These are phyloP conservation scores for Adelognathus sp. DNA, from an alignment of 2,888 invertebrate genomes.

Conservation along the genomic window DNA sequence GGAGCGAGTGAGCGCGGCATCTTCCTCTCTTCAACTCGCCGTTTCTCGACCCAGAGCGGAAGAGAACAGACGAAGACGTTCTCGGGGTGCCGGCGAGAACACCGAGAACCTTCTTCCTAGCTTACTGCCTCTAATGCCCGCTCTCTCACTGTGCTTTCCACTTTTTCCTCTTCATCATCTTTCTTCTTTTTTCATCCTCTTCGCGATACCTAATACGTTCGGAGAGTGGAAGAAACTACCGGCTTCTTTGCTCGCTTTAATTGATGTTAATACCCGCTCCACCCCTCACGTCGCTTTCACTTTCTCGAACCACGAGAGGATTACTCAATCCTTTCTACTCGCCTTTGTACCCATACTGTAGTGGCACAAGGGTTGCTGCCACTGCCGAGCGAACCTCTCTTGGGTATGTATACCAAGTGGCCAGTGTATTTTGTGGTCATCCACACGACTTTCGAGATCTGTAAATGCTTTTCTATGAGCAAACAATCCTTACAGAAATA, in stretches of 20 bases:
- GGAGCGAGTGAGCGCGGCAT: slow-evolving; percentile 40
- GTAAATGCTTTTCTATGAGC: not conserved
- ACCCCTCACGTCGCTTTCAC: slow-evolving; percentile 12
- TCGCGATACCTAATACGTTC: slow-evolving; percentile 64
- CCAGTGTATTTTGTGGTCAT: not conserved
- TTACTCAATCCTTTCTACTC: slow-evolving; percentile 53
- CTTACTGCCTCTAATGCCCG: slow-evolving; percentile 60
- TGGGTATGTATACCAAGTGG: not conserved
- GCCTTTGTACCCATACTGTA: not conserved
- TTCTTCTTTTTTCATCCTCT: slow-evolving; percentile 17
- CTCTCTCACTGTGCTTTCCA: slow-evolving; percentile 30
- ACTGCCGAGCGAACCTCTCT: not conserved
- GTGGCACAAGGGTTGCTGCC: not conserved
- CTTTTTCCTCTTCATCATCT: not conserved
- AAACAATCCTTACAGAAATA: too few species aligned
- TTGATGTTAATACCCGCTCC: slow-evolving; percentile 70
- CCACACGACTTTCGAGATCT: not conserved
- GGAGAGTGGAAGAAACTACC: slow-evolving; percentile 61
- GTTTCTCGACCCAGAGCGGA: not conserved
- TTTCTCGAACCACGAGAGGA: slow-evolving; percentile 28
- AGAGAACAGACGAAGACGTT: slow-evolving; percentile 3
- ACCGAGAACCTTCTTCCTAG: slow-evolving; percentile 49
- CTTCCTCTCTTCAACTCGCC: slow-evolving; percentile 23
- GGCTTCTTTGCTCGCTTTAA: slow-evolving; percentile 69
- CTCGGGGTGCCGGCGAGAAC: slow-evolving; percentile 51